Percentiles rank a stretch among this genome's conserved stretches.
Conservation (phyloP, 2,113 vertebrate genomes). For the Struthio camelus region DNA sequence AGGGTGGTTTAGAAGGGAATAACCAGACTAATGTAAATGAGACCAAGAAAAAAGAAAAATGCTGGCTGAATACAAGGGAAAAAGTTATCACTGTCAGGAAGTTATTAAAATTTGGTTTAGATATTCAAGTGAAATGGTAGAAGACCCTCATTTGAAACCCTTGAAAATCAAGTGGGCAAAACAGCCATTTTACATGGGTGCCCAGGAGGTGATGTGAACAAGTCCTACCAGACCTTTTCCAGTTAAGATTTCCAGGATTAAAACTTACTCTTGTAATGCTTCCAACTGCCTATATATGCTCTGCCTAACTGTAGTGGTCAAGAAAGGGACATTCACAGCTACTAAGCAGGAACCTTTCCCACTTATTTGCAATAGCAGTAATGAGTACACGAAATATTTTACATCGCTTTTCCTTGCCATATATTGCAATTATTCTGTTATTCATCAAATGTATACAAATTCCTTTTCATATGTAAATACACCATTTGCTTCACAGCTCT, state of each 20-base stretch:
- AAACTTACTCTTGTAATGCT: background rate
- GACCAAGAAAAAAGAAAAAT: background rate
- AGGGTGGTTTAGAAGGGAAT: background rate
- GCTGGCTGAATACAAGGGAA: background rate
- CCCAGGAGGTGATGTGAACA: background rate
- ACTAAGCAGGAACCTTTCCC: background rate
- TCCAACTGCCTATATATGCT: background rate
- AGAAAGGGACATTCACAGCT: background rate
- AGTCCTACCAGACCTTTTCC: background rate
- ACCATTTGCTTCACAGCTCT: conserved; percentile 46
- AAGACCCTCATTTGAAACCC: background rate
- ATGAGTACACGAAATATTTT: background rate
- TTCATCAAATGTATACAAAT: conserved; percentile 26
- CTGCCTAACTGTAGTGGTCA: background rate
- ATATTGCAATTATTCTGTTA: conserved; percentile 26
- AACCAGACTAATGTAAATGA: background rate
- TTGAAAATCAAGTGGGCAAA: background rate
- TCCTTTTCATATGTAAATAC: conserved; percentile 54
- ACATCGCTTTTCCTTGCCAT: conserved; percentile 2
- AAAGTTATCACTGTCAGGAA: background rate
- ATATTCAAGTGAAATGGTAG: background rate
- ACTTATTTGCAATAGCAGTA: conserved; percentile 17
- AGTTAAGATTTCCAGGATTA: background rate
- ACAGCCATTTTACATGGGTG: background rate
- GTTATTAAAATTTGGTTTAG: background rate